Conservation (phyloP, 1,140 invertebrate species). For the Oryctes rhinoceros region DNA sequence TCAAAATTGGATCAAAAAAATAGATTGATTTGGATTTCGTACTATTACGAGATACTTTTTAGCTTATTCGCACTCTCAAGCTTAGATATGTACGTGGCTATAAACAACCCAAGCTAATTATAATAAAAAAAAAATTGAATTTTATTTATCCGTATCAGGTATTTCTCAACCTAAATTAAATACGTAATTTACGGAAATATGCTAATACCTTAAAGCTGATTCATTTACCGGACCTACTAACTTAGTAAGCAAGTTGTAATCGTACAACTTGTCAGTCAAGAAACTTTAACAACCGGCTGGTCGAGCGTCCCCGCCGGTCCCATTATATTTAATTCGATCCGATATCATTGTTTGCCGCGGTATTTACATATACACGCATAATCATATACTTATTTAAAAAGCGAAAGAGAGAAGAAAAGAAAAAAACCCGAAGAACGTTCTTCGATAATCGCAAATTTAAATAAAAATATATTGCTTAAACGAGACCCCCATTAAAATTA, state of each 20-base stretch:
- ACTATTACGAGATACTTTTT: too few relatives aligned
- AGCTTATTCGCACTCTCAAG: too few relatives aligned
- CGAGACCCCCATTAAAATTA: constrained; percentile 14
- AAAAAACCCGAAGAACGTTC: background rate
- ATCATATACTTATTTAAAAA: background rate
- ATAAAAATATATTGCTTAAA: constrained; percentile 21
- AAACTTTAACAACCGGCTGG: constrained; percentile 32
- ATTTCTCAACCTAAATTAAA: too few relatives aligned
- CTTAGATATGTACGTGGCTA: too few relatives aligned
- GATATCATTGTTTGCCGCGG: constrained; percentile 32
- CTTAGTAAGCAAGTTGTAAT: constrained; percentile 21
- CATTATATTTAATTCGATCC: constrained; percentile 35
- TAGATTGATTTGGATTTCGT: too few relatives aligned
- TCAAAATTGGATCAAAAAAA: too few relatives aligned
- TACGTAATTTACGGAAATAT: background rate
- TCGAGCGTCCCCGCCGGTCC: background rate
- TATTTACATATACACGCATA: constrained; percentile 22
- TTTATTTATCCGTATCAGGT: too few relatives aligned
- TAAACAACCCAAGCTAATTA: too few relatives aligned
- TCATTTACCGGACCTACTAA: background rate
- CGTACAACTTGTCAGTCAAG: constrained; percentile 31
- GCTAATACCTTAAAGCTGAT: background rate
- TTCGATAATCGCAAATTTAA: constrained; percentile 34
- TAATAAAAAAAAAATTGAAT: too few relatives aligned
- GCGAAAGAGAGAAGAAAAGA: too few relatives aligned